Conservation (phyloP, 2,888 invertebrate species). For the Sceliomorpha sp. region DNA sequence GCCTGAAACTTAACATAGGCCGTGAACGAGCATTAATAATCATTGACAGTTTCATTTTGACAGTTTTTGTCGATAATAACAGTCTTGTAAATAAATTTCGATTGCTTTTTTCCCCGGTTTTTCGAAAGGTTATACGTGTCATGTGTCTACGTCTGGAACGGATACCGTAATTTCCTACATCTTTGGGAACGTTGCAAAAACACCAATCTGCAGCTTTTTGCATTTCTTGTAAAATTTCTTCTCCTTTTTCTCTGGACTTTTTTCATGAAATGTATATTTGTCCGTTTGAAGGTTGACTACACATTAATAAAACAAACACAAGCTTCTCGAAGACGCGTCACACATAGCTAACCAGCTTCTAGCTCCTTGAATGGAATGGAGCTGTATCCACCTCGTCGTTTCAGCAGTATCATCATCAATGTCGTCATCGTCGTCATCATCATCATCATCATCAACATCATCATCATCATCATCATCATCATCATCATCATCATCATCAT, state of each 20-base stretch:
- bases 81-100: not conserved
- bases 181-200: constrained; percentile 47
- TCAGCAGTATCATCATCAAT: too few species aligned
- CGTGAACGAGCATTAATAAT: constrained; percentile 41
- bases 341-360: constrained; percentile 44
- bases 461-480: too few species aligned
- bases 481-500: too few species aligned
- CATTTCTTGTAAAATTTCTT: constrained; percentile 55
- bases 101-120: not conserved
- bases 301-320: constrained; percentile 80
- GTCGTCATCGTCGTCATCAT: too few species aligned
- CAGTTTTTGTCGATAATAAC: constrained; percentile 17
- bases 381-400: too few species aligned
- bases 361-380: constrained; percentile 51
- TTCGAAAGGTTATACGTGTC: constrained; percentile 5
- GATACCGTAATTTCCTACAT: constrained; percentile 24
- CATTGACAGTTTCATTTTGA: constrained; percentile 19
- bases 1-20: too few species aligned
- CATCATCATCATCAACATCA: too few species aligned
- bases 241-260: constrained; percentile 38
- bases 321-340: constrained; percentile 63
- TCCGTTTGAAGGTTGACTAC: constrained; percentile 71
- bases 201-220: constrained; percentile 24
- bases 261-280: constrained; percentile 55
- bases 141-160: constrained; percentile 24